Percentiles rank a stretch among this genome's conserved stretches.
phyloP scores from a whole-genome alignment of 1,140 invertebrate genomes.

The Probaryconus sp. region DNA sequence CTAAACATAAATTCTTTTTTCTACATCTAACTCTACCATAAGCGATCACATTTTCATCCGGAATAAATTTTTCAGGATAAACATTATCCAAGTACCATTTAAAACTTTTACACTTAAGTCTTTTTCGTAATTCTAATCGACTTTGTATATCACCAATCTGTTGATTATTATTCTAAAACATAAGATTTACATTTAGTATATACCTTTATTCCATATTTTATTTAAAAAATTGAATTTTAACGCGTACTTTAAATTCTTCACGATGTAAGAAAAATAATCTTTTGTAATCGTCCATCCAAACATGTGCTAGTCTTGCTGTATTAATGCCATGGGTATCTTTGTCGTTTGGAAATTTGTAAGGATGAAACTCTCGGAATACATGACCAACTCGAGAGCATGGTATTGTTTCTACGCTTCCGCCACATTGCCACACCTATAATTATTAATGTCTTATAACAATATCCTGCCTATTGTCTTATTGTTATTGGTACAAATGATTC shows the following conservation, averaged over 20 bases:
- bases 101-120: constrained; percentile 87
- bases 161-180: constrained; percentile 75
- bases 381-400: constrained; percentile 98
- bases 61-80: constrained; percentile 92
- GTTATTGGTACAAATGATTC: too few relatives aligned
- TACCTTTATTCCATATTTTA: too few relatives aligned
- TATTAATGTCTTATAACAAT: too few relatives aligned
- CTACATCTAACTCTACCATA: constrained; percentile 82
- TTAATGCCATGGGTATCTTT: constrained; percentile 96
- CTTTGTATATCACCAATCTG: constrained; percentile 85
- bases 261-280: constrained; percentile 90
- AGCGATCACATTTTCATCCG: constrained; percentile 87
- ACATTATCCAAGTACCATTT: constrained; percentile 89
- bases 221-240: constrained; percentile 8
- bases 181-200: too few relatives aligned
- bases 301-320: constrained; percentile 92
- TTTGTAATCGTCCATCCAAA: constrained; percentile 98
- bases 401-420: constrained; percentile 88
- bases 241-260: constrained; percentile 84
- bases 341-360: constrained; percentile 93
- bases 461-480: too few relatives aligned
- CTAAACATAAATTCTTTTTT: constrained; percentile 83
- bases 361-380: constrained; percentile 94
- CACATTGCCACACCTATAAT: constrained; percentile 90
- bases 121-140: constrained; percentile 84